Conservation (phyloP, 2,797 vertebrate species). For the Acridotheres tristis region DNA sequence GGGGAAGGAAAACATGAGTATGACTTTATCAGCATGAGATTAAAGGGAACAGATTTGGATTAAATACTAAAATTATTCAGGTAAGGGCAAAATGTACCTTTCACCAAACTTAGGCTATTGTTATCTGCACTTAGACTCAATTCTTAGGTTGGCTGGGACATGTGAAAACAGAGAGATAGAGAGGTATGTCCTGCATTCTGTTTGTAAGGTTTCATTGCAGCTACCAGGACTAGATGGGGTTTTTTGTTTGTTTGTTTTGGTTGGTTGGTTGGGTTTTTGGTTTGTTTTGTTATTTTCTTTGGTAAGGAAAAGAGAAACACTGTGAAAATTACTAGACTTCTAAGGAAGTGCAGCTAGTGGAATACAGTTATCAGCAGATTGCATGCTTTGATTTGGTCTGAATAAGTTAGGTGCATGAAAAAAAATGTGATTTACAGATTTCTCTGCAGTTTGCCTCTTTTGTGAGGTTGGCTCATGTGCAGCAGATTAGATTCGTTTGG, state of each 20-base stretch:
- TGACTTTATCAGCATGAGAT: not conserved
- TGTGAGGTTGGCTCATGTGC: not conserved
- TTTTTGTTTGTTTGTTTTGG: not conserved
- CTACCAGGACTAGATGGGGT: not conserved
- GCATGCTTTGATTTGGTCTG: constrained; percentile 39
- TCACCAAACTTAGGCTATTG: not conserved
- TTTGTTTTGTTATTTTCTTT: not conserved
- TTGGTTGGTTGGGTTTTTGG: no score
- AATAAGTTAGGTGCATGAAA: not conserved
- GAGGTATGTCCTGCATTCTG: not conserved
- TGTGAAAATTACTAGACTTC: constrained; percentile 18
- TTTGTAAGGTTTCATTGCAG: not conserved
- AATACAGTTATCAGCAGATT: constrained; percentile 43
- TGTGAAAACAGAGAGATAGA: not conserved
- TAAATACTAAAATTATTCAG: not conserved
- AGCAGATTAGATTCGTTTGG: constrained; percentile 22
- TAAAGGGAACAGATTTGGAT: not conserved
- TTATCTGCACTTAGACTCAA: not conserved
- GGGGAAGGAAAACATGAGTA: not conserved
- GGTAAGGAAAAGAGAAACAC: not conserved
- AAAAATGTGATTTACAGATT: constrained; percentile 11
- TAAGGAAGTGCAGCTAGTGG: not conserved
- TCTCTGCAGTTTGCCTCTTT: constrained; percentile 20
- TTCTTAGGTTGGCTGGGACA: not conserved
- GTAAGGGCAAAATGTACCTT: not conserved